Evolutionary conservation across 2,113 vertebrate species (phyloP).

Genomic region (Barnardius zonarius): DNA sequence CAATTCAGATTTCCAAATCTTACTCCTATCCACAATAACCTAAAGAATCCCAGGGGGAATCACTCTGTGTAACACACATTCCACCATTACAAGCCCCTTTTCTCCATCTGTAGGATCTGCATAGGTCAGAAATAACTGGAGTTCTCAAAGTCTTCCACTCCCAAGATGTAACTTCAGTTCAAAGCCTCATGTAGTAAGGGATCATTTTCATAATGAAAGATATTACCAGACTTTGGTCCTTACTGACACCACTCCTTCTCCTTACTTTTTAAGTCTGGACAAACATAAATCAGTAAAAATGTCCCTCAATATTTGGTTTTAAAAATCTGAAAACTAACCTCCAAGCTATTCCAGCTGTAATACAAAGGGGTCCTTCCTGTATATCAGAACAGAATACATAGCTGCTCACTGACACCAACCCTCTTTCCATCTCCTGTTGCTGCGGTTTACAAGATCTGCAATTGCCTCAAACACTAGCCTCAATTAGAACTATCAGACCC

Average conservation of each 20-base stretch:
- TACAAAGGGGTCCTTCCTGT: neutral
- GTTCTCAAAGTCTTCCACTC: neutral
- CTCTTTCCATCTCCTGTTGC: neutral
- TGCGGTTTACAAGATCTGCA: neutral
- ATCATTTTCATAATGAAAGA: neutral
- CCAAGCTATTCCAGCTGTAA: neutral
- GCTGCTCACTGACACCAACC: neutral
- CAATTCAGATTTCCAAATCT: neutral
- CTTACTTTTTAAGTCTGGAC: neutral
- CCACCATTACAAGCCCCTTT: neutral
- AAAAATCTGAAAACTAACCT: neutral
- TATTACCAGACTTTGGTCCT: neutral
- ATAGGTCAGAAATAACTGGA: neutral
- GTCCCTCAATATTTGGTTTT: neutral
- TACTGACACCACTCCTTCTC: neutral
- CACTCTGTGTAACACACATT: neutral
- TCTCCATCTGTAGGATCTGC: neutral
- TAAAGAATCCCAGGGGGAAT: neutral
- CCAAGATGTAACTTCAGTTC: neutral
- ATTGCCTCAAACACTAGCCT: neutral
- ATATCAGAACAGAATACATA: neutral
- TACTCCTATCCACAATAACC: neutral
- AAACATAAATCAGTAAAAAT: neutral
- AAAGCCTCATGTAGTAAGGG: neutral
- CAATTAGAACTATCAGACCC: neutral